These are phyloP conservation scores for Sclerodermus sp. DNA, from an alignment of 2,888 invertebrate species.

Conservation along the genomic window DNA sequence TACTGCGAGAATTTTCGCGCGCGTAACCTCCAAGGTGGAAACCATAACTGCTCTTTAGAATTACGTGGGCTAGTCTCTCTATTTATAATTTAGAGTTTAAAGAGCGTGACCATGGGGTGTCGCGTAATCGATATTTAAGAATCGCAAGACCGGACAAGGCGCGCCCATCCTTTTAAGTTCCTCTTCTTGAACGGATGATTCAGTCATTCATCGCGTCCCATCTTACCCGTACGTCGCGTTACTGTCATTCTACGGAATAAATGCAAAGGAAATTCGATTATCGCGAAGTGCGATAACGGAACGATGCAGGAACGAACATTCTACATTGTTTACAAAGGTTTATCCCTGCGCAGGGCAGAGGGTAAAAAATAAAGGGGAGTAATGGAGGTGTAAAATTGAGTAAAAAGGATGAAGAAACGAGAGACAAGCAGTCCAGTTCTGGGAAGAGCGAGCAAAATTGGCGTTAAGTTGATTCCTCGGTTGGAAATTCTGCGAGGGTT, in stretches of 20 bases:
- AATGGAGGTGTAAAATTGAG: not conserved
- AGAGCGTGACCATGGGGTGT: slow-evolving; percentile 27
- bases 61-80: too few species aligned
- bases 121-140: slow-evolving; percentile 24
- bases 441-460: slow-evolving; percentile 1
- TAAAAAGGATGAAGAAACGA: too few species aligned
- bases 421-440: too few species aligned
- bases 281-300: too few species aligned
- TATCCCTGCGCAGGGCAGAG: too few species aligned
- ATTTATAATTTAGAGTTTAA: slow-evolving; percentile 1
- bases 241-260: too few species aligned
- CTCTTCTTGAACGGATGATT: slow-evolving; percentile 15
- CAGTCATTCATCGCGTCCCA: slow-evolving; percentile 31
- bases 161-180: slow-evolving; percentile 26
- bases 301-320: too few species aligned
- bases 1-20: too few species aligned
- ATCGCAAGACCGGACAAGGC: slow-evolving; percentile 26
- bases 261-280: too few species aligned
- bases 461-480: slow-evolving; percentile 20
- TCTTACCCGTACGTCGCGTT: slow-evolving; percentile 16
- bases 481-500: slow-evolving; percentile 6
- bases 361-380: not conserved
- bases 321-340: too few species aligned
- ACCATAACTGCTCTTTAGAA: too few species aligned
- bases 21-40: too few species aligned